Base-by-base conservation (phyloP, 1,140 invertebrate genomes). In the Oedothorax gibbosus region DNA sequence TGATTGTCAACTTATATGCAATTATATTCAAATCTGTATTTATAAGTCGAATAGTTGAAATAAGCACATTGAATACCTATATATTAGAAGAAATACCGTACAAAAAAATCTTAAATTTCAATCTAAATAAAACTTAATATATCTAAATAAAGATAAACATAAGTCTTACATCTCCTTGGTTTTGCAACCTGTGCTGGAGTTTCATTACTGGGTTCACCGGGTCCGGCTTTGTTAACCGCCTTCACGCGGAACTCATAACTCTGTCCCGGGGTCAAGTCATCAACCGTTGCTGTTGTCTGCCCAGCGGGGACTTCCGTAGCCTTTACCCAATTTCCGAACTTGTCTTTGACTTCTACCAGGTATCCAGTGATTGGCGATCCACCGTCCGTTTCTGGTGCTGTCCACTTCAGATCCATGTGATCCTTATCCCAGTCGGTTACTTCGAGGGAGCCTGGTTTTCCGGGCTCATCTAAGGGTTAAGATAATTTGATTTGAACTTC, bases 401-500 rank as follows among this genome's bases (percentile, higher is more conserved):
- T 93, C 96, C 96, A 97, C 87, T 94, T 93, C 7, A 97, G 93
- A 89, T 97, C 87, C 71, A 98, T 96, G 88, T 97, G 95, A 89
- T 98, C 96, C 87, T 97, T 97, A 91, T 98, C 97, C 96, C 97
- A 99, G 89, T 99, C 98, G 0, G 95, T 95, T 51, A 98, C 94
- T 89, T 95, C 93, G 7, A 98, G 93, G 87, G 97, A 94, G 79
- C 95, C 95, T n/a, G 97, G 98, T 88, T 96, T 96, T 82, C 95
- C 96, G 83, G 98, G 98, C 90, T 98, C 95, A 89, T 98, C 96
- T 88, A 88, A 86, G 90, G 65, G 20, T 35, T 20, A 68, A 76
- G 65, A 72, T 18, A 20, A 10, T 11, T 21, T 57, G 6, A 21
- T 49, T 75, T 75, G 21, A 14, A 72, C 12, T 68, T 68, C 14